phyloP scores from a whole-genome alignment of 2,888 invertebrate genomes.

The Orchestes rusci region DNA sequence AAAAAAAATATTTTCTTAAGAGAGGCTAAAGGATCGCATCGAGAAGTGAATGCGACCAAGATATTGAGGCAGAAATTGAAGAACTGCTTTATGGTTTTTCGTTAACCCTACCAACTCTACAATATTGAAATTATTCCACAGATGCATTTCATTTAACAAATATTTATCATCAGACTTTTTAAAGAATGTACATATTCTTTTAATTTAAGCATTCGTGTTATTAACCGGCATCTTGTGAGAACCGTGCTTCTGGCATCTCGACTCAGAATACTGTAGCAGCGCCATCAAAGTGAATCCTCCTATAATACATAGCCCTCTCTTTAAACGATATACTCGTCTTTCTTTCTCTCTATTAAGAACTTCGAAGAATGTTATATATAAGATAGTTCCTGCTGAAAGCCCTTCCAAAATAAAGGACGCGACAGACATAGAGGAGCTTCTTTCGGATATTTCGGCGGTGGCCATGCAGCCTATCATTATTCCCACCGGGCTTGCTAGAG shows the following conservation, averaged over 20 bases:
- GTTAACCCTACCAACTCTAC: too few species aligned
- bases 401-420: slow-evolving; percentile 45
- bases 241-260: slow-evolving; percentile 5
- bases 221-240: too few species aligned
- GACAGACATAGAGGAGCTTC: slow-evolving; percentile 40
- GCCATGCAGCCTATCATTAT: slow-evolving; percentile 45
- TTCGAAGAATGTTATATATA: slow-evolving; percentile 50
- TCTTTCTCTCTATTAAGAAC: slow-evolving; percentile 45
- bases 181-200: too few species aligned
- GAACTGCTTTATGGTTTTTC: too few species aligned
- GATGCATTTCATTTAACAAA: too few species aligned
- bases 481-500: slow-evolving; percentile 47
- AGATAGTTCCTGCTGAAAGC: slow-evolving; percentile 47
- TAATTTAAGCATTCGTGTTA: too few species aligned
- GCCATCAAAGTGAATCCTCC: slow-evolving; percentile 42
- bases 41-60: too few species aligned
- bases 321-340: slow-evolving; percentile 38
- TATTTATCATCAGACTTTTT: too few species aligned
- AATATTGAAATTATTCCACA: too few species aligned
- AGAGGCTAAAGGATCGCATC: too few species aligned
- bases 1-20: too few species aligned
- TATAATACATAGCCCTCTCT: slow-evolving; percentile 39
- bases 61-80: too few species aligned
- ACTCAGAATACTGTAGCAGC: slow-evolving; percentile 32
- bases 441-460: slow-evolving; percentile 39